Conservation (phyloP, 2,797 vertebrate genomes). For the Chanos chanos region DNA sequence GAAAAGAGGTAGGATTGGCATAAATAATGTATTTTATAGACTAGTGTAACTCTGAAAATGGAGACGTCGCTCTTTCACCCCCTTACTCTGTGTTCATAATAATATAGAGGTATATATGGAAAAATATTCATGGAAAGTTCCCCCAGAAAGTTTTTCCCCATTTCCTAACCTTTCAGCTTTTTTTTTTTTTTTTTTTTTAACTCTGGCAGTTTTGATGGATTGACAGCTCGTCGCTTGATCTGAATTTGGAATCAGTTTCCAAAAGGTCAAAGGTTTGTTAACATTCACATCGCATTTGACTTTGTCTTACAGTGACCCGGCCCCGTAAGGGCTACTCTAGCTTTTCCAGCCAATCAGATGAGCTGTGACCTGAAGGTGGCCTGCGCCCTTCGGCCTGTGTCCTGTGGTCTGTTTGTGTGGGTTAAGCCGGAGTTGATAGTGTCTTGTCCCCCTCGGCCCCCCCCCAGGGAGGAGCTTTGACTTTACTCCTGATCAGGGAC, state of each 20-base stretch:
- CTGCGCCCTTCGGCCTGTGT: no score
- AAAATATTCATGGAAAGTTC: slow-evolving; percentile 35
- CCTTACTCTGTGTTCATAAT: slow-evolving; percentile 29
- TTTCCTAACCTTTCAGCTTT: slow-evolving; percentile 28
- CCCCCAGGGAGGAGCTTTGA: no score
- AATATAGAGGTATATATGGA: slow-evolving; percentile 24
- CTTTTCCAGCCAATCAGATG: no score
- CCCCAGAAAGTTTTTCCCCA: slow-evolving; percentile 1
- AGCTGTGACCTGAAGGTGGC: no score
- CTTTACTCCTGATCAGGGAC: no score
- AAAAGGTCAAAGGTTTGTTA: slow-evolving; percentile 73
- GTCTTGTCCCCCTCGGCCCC: no score
- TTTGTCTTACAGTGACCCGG: slow-evolving; percentile 24
- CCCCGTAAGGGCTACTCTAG: not conserved
- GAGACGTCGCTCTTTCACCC: slow-evolving; percentile 21
- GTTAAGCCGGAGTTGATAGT: no score
- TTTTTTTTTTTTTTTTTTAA: slow-evolving; percentile 46
- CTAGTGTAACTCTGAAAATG: slow-evolving; percentile 29
- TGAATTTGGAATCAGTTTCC: slow-evolving; percentile 68
- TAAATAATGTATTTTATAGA: slow-evolving; percentile 45
- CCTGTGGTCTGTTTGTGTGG: no score
- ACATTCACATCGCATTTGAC: slow-evolving; percentile 67
- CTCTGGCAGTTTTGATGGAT: slow-evolving; percentile 54
- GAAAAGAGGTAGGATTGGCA: slow-evolving; percentile 6
- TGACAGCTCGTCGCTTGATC: slow-evolving; percentile 60